A percentile compares a stretch with the other conserved stretches of the same genome.
These are phyloP conservation scores for Eupleurogrammus muticus DNA, from an alignment of 2,797 vertebrate genomes.

Conservation along the genomic window DNA sequence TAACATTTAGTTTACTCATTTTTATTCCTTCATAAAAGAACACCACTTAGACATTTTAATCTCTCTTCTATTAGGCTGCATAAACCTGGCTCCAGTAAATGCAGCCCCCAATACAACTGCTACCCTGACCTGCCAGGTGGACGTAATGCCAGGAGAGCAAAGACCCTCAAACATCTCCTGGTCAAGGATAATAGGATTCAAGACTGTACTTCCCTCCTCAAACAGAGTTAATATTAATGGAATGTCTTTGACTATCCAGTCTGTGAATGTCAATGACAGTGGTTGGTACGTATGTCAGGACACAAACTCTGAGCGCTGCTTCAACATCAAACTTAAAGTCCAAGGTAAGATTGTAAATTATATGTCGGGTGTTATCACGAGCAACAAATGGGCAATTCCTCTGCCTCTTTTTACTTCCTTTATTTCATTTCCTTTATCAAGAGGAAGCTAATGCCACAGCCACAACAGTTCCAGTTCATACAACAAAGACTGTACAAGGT, in stretches of 20 bases:
- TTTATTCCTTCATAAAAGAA: background rate
- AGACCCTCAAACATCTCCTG: conserved; percentile 34
- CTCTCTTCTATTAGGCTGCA: conserved; percentile 65
- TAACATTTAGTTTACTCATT: conserved; percentile 26
- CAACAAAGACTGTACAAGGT: conserved; percentile 26
- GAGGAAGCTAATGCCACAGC: accelerated
- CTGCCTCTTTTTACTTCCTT: conserved; percentile 16
- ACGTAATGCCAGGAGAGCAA: conserved; percentile 3
- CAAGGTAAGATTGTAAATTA: conserved; percentile 48
- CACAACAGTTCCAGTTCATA: background rate
- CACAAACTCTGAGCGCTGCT: conserved; percentile 39
- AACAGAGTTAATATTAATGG: background rate
- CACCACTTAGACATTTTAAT: background rate
- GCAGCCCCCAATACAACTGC: background rate
- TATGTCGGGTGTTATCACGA: background rate
- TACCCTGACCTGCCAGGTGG: conserved; percentile 44
- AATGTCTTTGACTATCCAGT: conserved; percentile 28
- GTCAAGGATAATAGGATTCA: conserved; percentile 30
- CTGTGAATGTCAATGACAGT: conserved; percentile 14
- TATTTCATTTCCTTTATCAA: conserved; percentile 12
- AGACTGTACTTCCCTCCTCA: background rate
- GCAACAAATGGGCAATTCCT: background rate
- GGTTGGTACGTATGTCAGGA: conserved; percentile 68
- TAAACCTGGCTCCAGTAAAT: background rate
- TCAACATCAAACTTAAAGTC: conserved; percentile 45